phyloP scores from a whole-genome alignment of 2,113 vertebrate genomes.

The Herpailurus yagouaroundi region DNA sequence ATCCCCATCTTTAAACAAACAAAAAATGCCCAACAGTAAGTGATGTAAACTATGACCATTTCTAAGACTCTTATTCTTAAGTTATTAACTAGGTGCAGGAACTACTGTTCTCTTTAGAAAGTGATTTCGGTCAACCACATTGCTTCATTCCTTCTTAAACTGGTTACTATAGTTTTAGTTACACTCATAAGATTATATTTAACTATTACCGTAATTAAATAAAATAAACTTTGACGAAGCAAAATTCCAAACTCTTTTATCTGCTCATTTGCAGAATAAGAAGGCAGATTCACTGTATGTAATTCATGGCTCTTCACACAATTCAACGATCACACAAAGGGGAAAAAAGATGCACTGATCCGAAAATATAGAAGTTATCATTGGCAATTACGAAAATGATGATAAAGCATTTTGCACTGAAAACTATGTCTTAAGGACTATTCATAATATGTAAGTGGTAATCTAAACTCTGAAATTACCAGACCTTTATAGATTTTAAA shows the following conservation, averaged over 20 bases:
- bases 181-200: background rate
- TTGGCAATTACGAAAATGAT: background rate
- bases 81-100: background rate
- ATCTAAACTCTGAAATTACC: background rate
- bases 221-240: background rate
- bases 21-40: background rate
- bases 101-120: background rate
- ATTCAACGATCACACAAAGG: background rate
- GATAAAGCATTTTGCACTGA: background rate
- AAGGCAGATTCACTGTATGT: conserved; percentile 4
- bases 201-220: background rate
- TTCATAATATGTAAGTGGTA: background rate
- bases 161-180: background rate
- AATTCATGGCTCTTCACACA: background rate
- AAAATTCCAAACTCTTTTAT: background rate
- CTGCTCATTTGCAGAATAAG: background rate
- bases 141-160: conserved; percentile 11
- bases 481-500: background rate
- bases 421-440: background rate
- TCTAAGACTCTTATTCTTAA: background rate
- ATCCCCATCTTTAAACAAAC: background rate
- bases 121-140: background rate
- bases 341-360: background rate
- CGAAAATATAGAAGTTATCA: background rate
- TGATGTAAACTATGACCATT: background rate